These are phyloP conservation scores for Myopa testacea DNA, from an alignment of 2,888 invertebrate species.

Conservation along the genomic window DNA sequence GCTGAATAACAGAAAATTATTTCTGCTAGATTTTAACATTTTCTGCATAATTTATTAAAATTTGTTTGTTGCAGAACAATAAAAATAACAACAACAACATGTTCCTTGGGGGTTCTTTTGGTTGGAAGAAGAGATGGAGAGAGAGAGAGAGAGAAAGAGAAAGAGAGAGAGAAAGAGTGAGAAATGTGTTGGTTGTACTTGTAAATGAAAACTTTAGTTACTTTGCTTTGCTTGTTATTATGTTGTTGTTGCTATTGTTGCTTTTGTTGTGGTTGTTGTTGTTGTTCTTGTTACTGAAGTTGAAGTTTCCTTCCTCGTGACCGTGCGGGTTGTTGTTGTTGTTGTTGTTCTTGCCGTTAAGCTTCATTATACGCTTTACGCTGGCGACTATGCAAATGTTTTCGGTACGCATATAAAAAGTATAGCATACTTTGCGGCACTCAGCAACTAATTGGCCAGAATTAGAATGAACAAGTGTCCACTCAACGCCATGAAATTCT, in stretches of 20 bases:
- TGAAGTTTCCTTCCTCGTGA: too few species aligned
- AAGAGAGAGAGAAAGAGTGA: neutral
- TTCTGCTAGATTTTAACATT: conserved; percentile 5
- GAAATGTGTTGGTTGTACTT: too few species aligned
- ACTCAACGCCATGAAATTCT: neutral
- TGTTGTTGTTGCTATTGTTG: neutral
- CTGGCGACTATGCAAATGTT: too few species aligned
- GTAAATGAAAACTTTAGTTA: neutral
- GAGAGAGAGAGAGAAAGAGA: neutral
- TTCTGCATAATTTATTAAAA: conserved; percentile 27
- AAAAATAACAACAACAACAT: neutral
- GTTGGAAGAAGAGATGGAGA: too few species aligned
- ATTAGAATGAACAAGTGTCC: too few species aligned
- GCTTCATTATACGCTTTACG: too few species aligned
- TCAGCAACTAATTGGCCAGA: too few species aligned
- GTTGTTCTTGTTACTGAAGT: too few species aligned
- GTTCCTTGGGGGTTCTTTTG: neutral
- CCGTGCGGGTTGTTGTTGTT: neutral
- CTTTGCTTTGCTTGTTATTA: neutral
- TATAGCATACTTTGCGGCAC: too few species aligned
- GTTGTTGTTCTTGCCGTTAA: neutral
- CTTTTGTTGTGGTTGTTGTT: neutral
- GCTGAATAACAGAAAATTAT: neutral
- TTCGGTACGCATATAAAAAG: too few species aligned
- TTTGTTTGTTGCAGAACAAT: neutral